Evolutionary conservation across 1,140 invertebrate genomes (phyloP), one percentile per base, ranked within the genome.

Genomic region (Zaprionus nigranus): DNA sequence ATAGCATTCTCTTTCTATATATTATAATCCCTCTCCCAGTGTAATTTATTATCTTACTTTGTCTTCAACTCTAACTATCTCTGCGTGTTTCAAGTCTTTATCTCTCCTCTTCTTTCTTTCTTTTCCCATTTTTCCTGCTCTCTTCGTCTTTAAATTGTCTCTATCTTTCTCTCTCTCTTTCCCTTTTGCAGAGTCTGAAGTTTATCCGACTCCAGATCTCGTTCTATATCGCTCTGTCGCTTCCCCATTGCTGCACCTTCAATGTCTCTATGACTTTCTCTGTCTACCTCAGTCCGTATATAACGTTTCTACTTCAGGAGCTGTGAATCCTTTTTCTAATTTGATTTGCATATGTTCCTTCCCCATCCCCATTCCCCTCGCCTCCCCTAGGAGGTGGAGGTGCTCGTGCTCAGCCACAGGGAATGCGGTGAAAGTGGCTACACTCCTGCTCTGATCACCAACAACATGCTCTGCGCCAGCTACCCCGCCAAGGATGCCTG

Each of bases 401-500:
- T 95, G 11, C 93, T 94, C 61, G 75, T 92, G 0, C 53, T 92
- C 6, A 78, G 80, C 6, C 91, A 92, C 53, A 12, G 36, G 0
- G 78, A 81, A 1, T 92, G 91, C n/a, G 79, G 85, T 3, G 59
- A 61, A n/a, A 77, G 75, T 3, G 74, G 76, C 15, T 92, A 90
- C 34, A 74, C 49, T 5, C 59, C 86, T 0, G 69, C 54, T 4
- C 76, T 81, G 46, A 91, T 92, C 26, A 88, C 78, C 13, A 79
- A 90, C 28, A 90, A 85, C n/a, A 92, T 92, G 94, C 63, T 95
- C 46, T 95, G 94, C 67, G 94, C 94, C 15, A 94, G 94, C 0
- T 80, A 78, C 34, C 72, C 93, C 40, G 86, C 88, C 24, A 94
- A 93, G 77, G 94, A 95, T 78, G 93, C 94, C 30, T 95, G 94